Evolutionary conservation across 64 coral and sea anemone genomes (phyloP), one percentile per base, ranked within the genome.

Genomic region (Orbicella faveolata): DNA sequence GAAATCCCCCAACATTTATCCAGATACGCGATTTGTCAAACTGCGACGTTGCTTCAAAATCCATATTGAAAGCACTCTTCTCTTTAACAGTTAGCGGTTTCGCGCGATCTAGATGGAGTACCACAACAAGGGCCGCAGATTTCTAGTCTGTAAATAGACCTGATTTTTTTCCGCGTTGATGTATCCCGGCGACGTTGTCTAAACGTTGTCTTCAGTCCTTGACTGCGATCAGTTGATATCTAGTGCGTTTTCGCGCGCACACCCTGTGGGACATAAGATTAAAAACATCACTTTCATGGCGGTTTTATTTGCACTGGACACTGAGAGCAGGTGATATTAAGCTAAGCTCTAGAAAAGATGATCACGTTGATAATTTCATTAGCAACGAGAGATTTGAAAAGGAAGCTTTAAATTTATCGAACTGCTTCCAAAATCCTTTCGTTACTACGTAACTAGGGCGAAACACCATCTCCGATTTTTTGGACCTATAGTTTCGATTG

Each of bases 1-100:
- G 85, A 35, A 97, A 80, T 64, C 95, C 95, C 0, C 95, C 95
- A 30, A 97, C 95, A 65, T 97, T 97, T n/a, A 97, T 97, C 17
- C 87, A 88, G 8, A 97, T 90, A 57, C 92, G 64, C 4, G 90
- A 87, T 35, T 73, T 87, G 73, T 92, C 86, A 68, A 64, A 79
- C 73, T 87, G 83, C 63, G 74, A 79, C 9, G 81, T 86, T 75
- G 51, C 74, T 26, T 16, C 79, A 73, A 83, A 83, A 74, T 86
- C 90, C 90, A 92, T 92, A 1, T 63, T 86, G 54, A 82, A 75
- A 59, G 53, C 30, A 53, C 39, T 73, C 66, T 34, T 52, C 34
- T 8, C 35, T 65, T 75, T 48, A 68, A 85, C 37, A 26, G 35
- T 72, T 73, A n/a, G 63, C 44, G 63, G 63, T 68, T 21, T 52